Evolutionary conservation across 2,113 vertebrate genomes (phyloP).

Genomic region (Heterotilapia buettikoferi): DNA sequence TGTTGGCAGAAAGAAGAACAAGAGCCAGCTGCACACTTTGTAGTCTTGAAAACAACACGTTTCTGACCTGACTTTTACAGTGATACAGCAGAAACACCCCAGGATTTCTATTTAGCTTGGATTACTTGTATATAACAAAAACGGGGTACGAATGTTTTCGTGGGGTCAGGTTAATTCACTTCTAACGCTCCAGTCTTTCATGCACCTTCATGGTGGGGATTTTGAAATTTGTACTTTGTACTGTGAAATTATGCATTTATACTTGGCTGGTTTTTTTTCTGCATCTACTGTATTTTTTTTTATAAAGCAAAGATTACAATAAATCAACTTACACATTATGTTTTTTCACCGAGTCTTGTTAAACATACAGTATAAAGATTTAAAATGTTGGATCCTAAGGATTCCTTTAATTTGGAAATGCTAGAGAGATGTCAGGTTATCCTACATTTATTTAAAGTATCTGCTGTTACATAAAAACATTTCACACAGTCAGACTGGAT

Average conservation of each 20-base stretch:
- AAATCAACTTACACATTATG: background rate
- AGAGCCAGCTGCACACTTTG: slow-evolving; percentile 37
- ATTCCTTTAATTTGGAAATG: background rate
- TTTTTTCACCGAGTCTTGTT: rapidly evolving
- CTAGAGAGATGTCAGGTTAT: background rate
- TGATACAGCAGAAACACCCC: slow-evolving; percentile 16
- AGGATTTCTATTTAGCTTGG: slow-evolving; percentile 42
- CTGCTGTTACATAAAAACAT: background rate
- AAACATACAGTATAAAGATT: background rate
- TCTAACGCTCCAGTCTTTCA: background rate
- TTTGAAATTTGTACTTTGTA: background rate
- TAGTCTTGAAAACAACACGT: slow-evolving; percentile 11
- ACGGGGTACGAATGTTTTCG: background rate
- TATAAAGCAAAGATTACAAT: background rate
- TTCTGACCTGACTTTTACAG: background rate
- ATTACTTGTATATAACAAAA: background rate
- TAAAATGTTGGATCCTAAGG: background rate
- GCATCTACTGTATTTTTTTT: background rate
- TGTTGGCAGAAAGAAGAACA: slow-evolving; percentile 6
- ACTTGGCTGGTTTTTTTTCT: background rate
- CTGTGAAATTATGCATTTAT: background rate
- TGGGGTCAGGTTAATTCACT: background rate
- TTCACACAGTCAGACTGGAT: background rate
- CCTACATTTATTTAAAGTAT: background rate
- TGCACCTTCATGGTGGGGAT: background rate